Evolutionary conservation across 1,140 invertebrate genomes (phyloP).

Genomic region (Papilio dardanus): DNA sequence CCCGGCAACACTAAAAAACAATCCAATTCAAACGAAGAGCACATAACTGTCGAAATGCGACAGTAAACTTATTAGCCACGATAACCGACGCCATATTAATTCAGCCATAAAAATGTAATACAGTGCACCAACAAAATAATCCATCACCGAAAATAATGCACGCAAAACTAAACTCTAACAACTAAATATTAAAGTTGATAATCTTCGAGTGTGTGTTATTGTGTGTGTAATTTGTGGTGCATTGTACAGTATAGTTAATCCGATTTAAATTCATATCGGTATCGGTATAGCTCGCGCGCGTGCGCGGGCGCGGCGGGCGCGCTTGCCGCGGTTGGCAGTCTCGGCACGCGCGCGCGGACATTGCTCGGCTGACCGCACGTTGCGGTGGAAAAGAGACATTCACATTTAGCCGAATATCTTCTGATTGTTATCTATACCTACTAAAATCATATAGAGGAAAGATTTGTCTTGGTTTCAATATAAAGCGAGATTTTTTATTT

Average conservation of each 20-base stretch:
- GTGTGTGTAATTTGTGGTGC: neutral
- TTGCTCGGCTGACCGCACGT: slow-evolving; percentile 43
- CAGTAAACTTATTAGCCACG: slow-evolving; percentile 42
- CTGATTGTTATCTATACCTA: too few species aligned
- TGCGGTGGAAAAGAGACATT: neutral
- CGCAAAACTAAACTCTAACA: neutral
- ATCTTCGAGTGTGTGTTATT: neutral
- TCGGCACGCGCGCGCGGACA: slow-evolving; percentile 53
- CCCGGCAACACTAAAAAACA: slow-evolving; percentile 30
- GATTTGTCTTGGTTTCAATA: too few species aligned
- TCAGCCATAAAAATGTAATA: slow-evolving; percentile 44
- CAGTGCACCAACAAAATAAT: neutral
- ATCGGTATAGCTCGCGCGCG: slow-evolving; percentile 61
- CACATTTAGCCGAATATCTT: neutral
- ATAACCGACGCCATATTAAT: slow-evolving; percentile 48
- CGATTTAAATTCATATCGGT: slow-evolving; percentile 73
- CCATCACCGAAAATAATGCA: neutral
- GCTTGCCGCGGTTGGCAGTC: slow-evolving; percentile 54
- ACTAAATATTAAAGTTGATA: neutral
- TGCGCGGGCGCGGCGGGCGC: slow-evolving; percentile 42
- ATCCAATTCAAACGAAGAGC: slow-evolving; percentile 37
- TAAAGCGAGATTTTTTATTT: too few species aligned
- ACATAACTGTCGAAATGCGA: slow-evolving; percentile 44
- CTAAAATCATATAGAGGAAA: too few species aligned
- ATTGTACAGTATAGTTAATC: slow-evolving; percentile 54